phyloP scores from a whole-genome alignment of 2,888 invertebrate species.

The Meiosimyza platycephala region DNA sequence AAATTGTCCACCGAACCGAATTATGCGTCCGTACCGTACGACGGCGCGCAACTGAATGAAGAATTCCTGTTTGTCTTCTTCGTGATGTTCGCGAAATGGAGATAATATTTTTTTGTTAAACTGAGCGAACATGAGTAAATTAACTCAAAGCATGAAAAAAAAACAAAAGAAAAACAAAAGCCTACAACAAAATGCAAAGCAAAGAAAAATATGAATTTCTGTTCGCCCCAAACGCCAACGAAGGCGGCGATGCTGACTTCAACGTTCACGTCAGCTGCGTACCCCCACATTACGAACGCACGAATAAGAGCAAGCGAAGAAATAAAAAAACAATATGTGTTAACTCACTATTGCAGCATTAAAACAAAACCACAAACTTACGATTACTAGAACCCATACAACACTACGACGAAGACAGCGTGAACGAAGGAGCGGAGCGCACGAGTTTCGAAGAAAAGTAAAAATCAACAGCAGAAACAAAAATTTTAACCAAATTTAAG shows the following conservation, averaged over 20 bases:
- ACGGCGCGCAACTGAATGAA: slow-evolving; percentile 68
- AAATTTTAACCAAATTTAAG: no score
- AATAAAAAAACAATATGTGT: not conserved
- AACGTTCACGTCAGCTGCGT: not conserved
- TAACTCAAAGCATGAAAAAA: slow-evolving; percentile 19
- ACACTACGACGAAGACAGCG: no score
- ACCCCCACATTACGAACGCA: not conserved
- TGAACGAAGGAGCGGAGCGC: no score
- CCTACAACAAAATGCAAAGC: not conserved
- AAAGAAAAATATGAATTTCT: slow-evolving; percentile 26
- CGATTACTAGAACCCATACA: no score
- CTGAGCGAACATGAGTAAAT: slow-evolving; percentile 16
- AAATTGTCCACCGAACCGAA: slow-evolving; percentile 54
- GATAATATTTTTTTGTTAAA: not conserved
- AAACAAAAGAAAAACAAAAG: slow-evolving; percentile 7
- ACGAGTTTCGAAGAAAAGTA: no score
- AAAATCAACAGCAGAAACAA: no score
- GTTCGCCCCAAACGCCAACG: not conserved
- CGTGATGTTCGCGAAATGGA: slow-evolving; percentile 34
- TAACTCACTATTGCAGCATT: no score
- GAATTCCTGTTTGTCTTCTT: slow-evolving; percentile 49
- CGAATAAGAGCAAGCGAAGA: not conserved
- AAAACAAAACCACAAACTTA: no score
- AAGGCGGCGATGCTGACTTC: not conserved
- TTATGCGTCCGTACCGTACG: slow-evolving; percentile 65